Conservation (phyloP, 2,113 vertebrate species). For the Excalfactoria chinensis region DNA sequence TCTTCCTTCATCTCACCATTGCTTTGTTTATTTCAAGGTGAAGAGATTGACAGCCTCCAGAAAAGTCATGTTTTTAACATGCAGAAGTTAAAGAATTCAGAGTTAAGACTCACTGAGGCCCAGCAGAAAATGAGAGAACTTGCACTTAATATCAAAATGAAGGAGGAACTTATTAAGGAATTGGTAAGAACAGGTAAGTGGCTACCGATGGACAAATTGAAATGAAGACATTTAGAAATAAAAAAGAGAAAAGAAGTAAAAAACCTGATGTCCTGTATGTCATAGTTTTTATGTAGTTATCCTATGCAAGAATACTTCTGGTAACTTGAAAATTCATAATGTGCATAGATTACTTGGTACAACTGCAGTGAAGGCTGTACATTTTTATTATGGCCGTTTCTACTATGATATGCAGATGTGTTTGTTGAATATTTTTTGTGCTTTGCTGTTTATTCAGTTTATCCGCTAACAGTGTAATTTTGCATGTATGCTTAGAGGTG, state of each 20-base stretch:
- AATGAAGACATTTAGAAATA: not conserved
- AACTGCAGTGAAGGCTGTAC: not conserved
- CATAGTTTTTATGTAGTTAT: not conserved
- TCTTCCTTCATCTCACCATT: not conserved
- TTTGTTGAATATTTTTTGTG: not conserved
- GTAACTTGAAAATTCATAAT: not conserved
- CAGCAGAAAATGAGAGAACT: conserved; percentile 86
- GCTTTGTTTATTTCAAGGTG: conserved; percentile 65
- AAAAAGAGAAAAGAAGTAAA: not conserved
- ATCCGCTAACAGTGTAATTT: not conserved
- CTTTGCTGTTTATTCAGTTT: not conserved
- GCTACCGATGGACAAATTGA: not conserved
- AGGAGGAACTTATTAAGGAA: conserved; percentile 90
- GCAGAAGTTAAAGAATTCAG: conserved; percentile 78
- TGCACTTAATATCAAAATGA: conserved; percentile 86
- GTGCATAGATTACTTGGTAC: not conserved
- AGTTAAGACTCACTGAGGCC: conserved; percentile 73
- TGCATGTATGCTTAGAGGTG: not conserved
- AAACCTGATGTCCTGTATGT: not conserved
- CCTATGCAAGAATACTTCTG: not conserved
- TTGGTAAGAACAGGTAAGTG: conserved; percentile 87
- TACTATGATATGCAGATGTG: not conserved
- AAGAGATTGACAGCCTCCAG: conserved; percentile 74
- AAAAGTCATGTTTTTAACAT: conserved; percentile 75
- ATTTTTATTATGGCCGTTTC: not conserved